Percentiles rank a stretch among this genome's conserved stretches.
These are phyloP conservation scores for Cheilosia vulpina DNA, from an alignment of 2,888 invertebrate species.

Conservation along the genomic window DNA sequence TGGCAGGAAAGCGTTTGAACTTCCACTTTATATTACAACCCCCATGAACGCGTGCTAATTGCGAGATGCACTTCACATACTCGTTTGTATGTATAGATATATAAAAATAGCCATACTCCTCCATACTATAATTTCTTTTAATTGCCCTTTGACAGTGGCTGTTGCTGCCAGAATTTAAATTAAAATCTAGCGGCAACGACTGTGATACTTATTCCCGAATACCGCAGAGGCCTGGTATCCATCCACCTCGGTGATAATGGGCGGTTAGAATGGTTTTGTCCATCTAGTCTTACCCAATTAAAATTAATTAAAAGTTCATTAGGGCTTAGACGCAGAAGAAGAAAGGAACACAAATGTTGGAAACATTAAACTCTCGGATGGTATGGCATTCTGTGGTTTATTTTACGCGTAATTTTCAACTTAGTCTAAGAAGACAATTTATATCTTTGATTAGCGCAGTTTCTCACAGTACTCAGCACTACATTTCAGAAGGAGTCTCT, in stretches of 20 bases:
- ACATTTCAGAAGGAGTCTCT: too few species aligned
- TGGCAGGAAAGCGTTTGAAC: conserved; percentile 58
- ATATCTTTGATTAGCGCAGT: background rate
- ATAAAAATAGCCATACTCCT: conserved; percentile 22
- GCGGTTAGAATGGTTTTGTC: conserved; percentile 54
- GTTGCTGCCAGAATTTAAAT: conserved; percentile 60
- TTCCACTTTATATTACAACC: conserved; percentile 58
- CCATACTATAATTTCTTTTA: conserved; percentile 61
- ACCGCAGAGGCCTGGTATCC: conserved; percentile 12
- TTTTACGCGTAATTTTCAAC: conserved; percentile 7
- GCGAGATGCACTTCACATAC: conserved; percentile 46
- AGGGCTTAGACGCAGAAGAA: conserved; percentile 36
- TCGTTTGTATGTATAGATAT: background rate
- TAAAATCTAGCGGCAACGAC: conserved; percentile 55
- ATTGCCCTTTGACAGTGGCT: conserved; percentile 69
- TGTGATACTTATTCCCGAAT: conserved; percentile 42
- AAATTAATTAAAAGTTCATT: conserved; percentile 72
- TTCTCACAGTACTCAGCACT: background rate
- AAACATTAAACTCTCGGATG: conserved; percentile 12
- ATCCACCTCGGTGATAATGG: conserved; percentile 55
- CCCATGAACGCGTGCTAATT: conserved; percentile 65
- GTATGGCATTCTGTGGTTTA: background rate
- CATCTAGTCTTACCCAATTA: conserved; percentile 68
- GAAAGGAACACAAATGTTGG: background rate
- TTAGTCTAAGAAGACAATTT: background rate